Conservation (phyloP, 2,888 invertebrate species). For the Dexiosoma caninum region DNA sequence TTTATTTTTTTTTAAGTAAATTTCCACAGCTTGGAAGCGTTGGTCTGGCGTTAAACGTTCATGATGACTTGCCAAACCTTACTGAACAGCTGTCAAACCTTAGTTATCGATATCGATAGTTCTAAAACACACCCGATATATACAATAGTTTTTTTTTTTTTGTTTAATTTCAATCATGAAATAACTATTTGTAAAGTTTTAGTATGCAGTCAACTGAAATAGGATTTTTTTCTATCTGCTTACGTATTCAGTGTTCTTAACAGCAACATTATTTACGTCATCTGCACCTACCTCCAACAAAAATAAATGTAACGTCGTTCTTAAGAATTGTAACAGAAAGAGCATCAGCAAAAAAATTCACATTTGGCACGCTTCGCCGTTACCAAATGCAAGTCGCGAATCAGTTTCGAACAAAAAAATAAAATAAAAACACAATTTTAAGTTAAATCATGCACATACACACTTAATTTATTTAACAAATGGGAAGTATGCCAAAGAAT, state of each 20-base stretch:
- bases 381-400: constrained; percentile 55
- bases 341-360: constrained; percentile 43
- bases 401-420: constrained; percentile 5
- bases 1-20: too few relatives aligned
- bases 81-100: too few relatives aligned
- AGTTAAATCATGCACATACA: background rate
- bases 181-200: too few relatives aligned
- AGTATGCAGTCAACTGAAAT: background rate
- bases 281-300: background rate
- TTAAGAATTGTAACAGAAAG: background rate
- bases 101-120: too few relatives aligned
- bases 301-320: constrained; percentile 38
- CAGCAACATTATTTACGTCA: background rate
- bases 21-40: too few relatives aligned
- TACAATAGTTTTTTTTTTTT: too few relatives aligned
- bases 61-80: too few relatives aligned
- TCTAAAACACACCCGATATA: too few relatives aligned
- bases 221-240: background rate
- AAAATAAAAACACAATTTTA: constrained; percentile 20
- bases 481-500: constrained; percentile 52
- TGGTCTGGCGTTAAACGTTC: too few relatives aligned
- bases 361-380: constrained; percentile 62
- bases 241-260: background rate
- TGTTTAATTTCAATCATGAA: too few relatives aligned
- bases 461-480: background rate